A percentile compares a stretch with the other conserved stretches of the same genome.
Conservation (phyloP, 2,888 invertebrate genomes). For the Onchidella celtica region DNA sequence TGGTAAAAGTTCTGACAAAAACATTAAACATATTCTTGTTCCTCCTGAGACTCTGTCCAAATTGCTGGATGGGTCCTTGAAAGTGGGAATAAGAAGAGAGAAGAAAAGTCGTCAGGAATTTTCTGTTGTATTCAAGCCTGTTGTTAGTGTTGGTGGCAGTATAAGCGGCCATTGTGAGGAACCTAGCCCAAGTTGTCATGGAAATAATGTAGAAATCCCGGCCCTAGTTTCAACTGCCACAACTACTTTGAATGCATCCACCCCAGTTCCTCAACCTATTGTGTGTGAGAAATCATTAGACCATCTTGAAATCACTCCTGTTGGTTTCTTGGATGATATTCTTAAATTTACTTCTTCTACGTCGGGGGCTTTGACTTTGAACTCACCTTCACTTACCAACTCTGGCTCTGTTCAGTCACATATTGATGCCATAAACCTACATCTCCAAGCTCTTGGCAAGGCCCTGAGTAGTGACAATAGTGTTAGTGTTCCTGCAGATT, state of each 20-base stretch:
- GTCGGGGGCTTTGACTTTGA: neutral
- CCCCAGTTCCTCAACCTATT: too few relatives aligned
- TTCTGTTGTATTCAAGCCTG: conserved; percentile 5
- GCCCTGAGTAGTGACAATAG: neutral
- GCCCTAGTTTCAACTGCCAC: too few relatives aligned
- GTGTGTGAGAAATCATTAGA: neutral
- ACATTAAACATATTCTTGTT: conserved; percentile 27
- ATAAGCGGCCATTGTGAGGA: neutral
- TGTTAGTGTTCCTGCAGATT: neutral
- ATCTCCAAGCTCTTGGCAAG: conserved; percentile 7
- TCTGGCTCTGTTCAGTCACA: conserved; percentile 21
- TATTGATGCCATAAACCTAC: conserved; percentile 37
- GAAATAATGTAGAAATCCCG: too few relatives aligned
- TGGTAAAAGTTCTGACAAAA: neutral
- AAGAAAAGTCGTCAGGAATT: neutral
- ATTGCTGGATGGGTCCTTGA: conserved; percentile 16
- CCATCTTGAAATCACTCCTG: conserved; percentile 7
- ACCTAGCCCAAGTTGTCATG: too few relatives aligned
- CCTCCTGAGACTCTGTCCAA: conserved; percentile 34
- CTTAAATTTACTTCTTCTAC: neutral
- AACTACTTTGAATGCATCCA: too few relatives aligned
- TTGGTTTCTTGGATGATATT: conserved; percentile 29
- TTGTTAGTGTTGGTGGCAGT: neutral
- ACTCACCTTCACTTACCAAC: neutral
- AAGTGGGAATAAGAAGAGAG: conserved; percentile 17